Conservation (phyloP, 2,888 invertebrate genomes). For the Mylabris sibirica region DNA sequence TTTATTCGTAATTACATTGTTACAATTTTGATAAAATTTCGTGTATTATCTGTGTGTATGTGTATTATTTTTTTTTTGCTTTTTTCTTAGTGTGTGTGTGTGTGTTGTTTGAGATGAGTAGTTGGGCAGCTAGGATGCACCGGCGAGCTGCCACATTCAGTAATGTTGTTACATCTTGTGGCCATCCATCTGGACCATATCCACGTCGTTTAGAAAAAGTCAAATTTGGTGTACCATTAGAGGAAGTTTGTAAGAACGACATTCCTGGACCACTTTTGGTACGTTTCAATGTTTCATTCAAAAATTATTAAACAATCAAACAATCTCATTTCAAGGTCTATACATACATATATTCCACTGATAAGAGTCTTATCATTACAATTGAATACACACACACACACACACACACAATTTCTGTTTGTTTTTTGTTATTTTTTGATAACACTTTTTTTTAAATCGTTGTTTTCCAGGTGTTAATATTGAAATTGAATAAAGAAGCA, state of each 20-base stretch:
- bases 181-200: slow-evolving; percentile 84
- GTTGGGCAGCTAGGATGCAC: slow-evolving; percentile 92
- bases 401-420: too few species aligned
- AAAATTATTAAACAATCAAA: background rate
- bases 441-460: too few species aligned
- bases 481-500: slow-evolving; percentile 94
- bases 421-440: too few species aligned
- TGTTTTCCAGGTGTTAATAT: slow-evolving; percentile 77
- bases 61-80: background rate
- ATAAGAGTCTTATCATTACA: background rate
- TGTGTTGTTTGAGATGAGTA: slow-evolving; percentile 72
- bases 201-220: slow-evolving; percentile 89
- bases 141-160: slow-evolving; percentile 89
- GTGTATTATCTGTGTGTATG: background rate
- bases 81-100: background rate
- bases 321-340: background rate
- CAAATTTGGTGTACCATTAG: slow-evolving; percentile 90
- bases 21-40: background rate
- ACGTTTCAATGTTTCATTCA: slow-evolving; percentile 57
- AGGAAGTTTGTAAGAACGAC: slow-evolving; percentile 94
- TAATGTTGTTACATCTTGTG: slow-evolving; percentile 90
- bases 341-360: too few species aligned
- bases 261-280: slow-evolving; percentile 92
- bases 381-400: too few species aligned
- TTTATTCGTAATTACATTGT: background rate